Evolutionary conservation across 2,113 vertebrate species (phyloP).

Genomic region (Austrofundulus limnaeus): DNA sequence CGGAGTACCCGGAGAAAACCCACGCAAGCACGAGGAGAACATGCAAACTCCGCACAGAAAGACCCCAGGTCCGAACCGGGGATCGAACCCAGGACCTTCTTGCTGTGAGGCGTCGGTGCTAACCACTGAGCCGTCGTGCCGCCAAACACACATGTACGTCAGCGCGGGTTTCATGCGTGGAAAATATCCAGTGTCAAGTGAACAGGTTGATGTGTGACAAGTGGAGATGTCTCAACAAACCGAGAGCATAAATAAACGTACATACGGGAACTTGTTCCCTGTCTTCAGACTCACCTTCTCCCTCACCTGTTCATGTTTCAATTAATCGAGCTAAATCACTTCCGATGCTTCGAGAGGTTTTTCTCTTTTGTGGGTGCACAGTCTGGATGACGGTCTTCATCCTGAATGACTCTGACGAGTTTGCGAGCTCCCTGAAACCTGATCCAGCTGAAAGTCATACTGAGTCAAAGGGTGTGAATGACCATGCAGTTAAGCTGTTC

Average conservation of each 20-base stretch:
- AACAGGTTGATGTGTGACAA: slow-evolving; percentile 18
- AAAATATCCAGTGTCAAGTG: slow-evolving; percentile 51
- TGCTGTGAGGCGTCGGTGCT: too few species aligned
- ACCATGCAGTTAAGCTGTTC: slow-evolving; percentile 71
- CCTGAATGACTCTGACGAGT: slow-evolving; percentile 27
- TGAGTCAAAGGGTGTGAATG: slow-evolving; percentile 65
- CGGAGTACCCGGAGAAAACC: too few species aligned
- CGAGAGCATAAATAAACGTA: neutral
- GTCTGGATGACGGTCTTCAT: slow-evolving; percentile 23
- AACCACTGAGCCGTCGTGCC: too few species aligned
- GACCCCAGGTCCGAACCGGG: too few species aligned
- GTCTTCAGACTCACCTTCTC: slow-evolving; percentile 23
- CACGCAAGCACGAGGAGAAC: too few species aligned
- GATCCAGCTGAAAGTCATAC: slow-evolving; percentile 58
- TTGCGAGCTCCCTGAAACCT: slow-evolving; percentile 61
- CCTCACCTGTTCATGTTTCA: slow-evolving; percentile 54
- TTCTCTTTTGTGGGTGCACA: slow-evolving; percentile 49
- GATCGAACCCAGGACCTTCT: too few species aligned
- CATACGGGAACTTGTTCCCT: slow-evolving; percentile 1
- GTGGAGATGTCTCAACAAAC: neutral
- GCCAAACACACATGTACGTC: too few species aligned
- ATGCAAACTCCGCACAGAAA: too few species aligned
- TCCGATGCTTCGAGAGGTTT: slow-evolving; percentile 40
- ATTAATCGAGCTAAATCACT: slow-evolving; percentile 59
- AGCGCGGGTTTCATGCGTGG: slow-evolving; percentile 41